Base-by-base conservation (phyloP, 2,797 vertebrate species). In the Dicrostonyx torquatus region DNA sequence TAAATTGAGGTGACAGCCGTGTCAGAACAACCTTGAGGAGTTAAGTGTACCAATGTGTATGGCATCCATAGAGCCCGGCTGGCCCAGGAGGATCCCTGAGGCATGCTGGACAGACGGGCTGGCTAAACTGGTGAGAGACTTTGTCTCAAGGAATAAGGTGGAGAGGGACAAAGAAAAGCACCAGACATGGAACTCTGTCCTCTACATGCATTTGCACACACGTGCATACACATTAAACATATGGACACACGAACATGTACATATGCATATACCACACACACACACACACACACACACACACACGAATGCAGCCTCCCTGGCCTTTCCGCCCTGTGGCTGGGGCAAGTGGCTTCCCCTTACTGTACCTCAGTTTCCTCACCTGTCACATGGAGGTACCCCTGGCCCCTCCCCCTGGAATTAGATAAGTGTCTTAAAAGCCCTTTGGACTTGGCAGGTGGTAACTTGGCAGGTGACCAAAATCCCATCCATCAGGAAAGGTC, bases 1-100 rank as follows among this genome's bases (percentile, higher is more conserved):
- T 75, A 43, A 89, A 89, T 13, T 10, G 24, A 66, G 24, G 8
- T 43, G 60, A 22, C 20, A 6, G 34, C 0, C 6, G 2, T 26
- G 8, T n/a, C 45, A 34, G 37, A 55, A 18, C 20, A n/a, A 0
- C 5, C 43, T 31, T 40, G 60, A 70, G 48, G 48, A 55, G 18
- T 40, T 3, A 6, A 73, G 4, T 31, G 64, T 70, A 11, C 26
- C 11, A 2, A 6, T 8, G 0, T 1, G 53, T 22, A 7, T 13
- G 9, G 64, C 50, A 29, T 40, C 12, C 26, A 0, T 29, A 50
- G 50, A 64, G 31, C 34, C 73, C 0, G 1, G 34, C 70, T 4
- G 43, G 90, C 34, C 4, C 79, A 7, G 50, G 48, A 72, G 22
- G n/a, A 18, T 55, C 15, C 48, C 66, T 29, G 24, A 55, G 66